These are phyloP conservation scores for Paracentrotus lividus DNA, from an alignment of 53 echinoderm and acorn worm genomes.

Conservation along the genomic window DNA sequence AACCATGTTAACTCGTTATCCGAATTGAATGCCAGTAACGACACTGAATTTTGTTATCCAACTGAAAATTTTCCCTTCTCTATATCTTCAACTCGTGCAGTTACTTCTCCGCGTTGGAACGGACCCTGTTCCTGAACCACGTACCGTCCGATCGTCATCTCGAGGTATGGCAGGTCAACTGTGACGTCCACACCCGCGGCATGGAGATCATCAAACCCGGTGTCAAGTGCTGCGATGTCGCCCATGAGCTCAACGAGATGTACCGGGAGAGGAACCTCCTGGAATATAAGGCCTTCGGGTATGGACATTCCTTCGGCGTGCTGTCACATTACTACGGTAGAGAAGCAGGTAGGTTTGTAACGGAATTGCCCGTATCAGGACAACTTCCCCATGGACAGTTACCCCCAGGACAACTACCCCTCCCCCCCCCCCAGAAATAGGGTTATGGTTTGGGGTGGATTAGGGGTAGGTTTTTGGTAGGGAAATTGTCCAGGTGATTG, in stretches of 20 bases:
- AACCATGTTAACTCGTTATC: too few species aligned
- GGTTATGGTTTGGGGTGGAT: too few species aligned
- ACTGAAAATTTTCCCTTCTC: neutral
- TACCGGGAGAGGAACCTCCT: slow-evolving; percentile 79
- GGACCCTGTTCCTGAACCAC: slow-evolving; percentile 91
- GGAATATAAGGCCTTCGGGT: slow-evolving; percentile 90
- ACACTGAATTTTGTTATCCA: too few species aligned
- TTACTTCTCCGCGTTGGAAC: slow-evolving; percentile 91
- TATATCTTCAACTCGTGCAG: slow-evolving; percentile 60
- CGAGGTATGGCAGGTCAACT: slow-evolving; percentile 89
- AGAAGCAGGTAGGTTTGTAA: slow-evolving; percentile 95
- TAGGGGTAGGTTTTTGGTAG: too few species aligned
- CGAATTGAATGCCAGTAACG: too few species aligned
- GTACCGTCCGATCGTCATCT: slow-evolving; percentile 82
- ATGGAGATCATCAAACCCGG: slow-evolving; percentile 89
- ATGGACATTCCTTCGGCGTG: slow-evolving; percentile 91
- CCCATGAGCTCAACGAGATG: slow-evolving; percentile 87
- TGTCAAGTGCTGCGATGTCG: slow-evolving; percentile 85
- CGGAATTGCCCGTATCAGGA: too few species aligned
- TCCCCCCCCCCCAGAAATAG: too few species aligned
- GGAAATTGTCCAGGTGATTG: too few species aligned
- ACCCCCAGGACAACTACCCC: too few species aligned
- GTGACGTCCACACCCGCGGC: slow-evolving; percentile 85
- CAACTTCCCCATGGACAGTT: too few species aligned
- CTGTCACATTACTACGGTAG: slow-evolving; percentile 93